Evolutionary conservation across 2,888 invertebrate species (phyloP).

Genomic region (Limnephilus rhombicus): DNA sequence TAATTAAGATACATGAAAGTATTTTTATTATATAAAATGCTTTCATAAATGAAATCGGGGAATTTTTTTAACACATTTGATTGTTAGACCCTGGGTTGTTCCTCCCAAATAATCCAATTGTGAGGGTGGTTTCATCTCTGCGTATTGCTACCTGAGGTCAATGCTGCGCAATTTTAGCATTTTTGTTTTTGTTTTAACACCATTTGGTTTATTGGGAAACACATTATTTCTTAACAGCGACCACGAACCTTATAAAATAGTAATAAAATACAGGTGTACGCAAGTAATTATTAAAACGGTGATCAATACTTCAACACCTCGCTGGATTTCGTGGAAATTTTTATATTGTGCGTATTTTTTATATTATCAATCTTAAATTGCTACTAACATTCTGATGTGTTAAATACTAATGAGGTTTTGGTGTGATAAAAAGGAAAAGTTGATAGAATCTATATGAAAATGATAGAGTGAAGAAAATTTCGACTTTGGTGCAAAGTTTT

Average conservation of each 20-base stretch:
- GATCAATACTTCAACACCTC: slow-evolving; percentile 8
- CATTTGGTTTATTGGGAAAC: not conserved
- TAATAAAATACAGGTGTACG: not conserved
- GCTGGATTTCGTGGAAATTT: not conserved
- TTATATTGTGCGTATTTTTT: not conserved
- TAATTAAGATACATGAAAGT: not conserved
- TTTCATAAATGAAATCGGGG: not conserved
- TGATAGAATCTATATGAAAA: not conserved
- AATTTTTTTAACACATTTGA: not conserved
- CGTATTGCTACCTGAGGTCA: not conserved
- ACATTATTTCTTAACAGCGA: not conserved
- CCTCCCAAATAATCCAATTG: not conserved
- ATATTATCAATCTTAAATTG: not conserved
- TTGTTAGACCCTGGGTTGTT: not conserved
- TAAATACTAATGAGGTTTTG: not conserved
- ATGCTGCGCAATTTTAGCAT: not conserved
- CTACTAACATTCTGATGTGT: not conserved
- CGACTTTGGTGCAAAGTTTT: not conserved
- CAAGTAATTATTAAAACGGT: not conserved
- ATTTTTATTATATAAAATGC: not conserved
- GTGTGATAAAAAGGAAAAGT: not conserved
- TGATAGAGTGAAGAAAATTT: not conserved
- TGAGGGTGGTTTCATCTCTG: not conserved
- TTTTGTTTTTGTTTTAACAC: no score
- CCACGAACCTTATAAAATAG: not conserved